These are phyloP conservation scores for Phalanger gymnotis DNA, from an alignment of 2,797 vertebrate genomes.

Conservation along the genomic window DNA sequence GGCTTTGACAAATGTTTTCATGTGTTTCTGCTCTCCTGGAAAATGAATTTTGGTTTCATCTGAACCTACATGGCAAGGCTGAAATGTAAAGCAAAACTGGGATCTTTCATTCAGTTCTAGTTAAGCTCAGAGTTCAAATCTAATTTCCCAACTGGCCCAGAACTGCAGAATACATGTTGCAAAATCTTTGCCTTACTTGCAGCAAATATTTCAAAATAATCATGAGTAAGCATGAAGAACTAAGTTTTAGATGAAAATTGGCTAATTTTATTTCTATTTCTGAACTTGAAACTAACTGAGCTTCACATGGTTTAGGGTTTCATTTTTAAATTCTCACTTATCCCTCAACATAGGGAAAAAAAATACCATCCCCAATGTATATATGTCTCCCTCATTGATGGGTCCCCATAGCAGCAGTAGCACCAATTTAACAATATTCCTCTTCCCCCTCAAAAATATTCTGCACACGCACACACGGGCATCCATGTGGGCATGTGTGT, in stretches of 20 bases:
- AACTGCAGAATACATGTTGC: constrained; percentile 43
- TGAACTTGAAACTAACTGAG: constrained; percentile 41
- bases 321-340: constrained; percentile 25
- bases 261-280: constrained; percentile 56
- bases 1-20: constrained; percentile 74
- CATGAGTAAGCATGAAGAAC: constrained; percentile 20
- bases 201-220: constrained; percentile 3
- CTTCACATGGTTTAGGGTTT: constrained; percentile 18
- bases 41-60: constrained; percentile 77
- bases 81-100: constrained; percentile 66
- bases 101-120: constrained; percentile 58
- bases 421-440: constrained; percentile 25
- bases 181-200: neutral
- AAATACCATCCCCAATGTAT: neutral
- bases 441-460: neutral
- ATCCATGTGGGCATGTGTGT: neutral
- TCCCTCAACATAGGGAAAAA: constrained; percentile 17
- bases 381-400: neutral
- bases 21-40: constrained; percentile 75
- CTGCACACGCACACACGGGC: neutral
- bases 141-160: constrained; percentile 55
- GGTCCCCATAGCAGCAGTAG: constrained; percentile 17
- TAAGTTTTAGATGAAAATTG: constrained; percentile 30
- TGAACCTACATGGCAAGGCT: constrained; percentile 63
- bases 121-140: constrained; percentile 46